Evolutionary conservation across 2,888 invertebrate genomes (phyloP), one percentile per base, ranked within the genome.

Genomic region (Pteria penguin): DNA sequence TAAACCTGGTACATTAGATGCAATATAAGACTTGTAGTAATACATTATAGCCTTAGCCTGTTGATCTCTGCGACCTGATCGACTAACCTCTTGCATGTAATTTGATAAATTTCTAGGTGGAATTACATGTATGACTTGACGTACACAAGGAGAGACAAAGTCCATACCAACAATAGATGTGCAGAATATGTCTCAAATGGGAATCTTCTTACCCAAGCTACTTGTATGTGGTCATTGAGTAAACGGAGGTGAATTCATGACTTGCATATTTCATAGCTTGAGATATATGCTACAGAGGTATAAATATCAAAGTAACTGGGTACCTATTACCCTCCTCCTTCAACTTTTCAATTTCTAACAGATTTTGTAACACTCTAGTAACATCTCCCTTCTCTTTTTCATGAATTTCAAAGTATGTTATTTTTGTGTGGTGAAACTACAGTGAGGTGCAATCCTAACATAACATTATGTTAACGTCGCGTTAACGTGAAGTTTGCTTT

Each of bases 151-250:
- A 8, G 82, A 77, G 69, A 80, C 74, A 32, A 82, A 36, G 2
- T 76, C 82, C 80, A 79, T 82, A 4, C 82, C 80, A 2, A 80
- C 55, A 3, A 80, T 75, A 61, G 76, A 80, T 36, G 80, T 82
- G 26, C 69, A 76, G 45, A 78, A 55, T 27, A 75, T 75, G 29
- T 3, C 61, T 24, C 27, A 61, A 27, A 14, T 29, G n/a, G n/a
- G 61, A n/a, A 61, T 61, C 29, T 14, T 61, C 1, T 11, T 27
- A 2, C 29, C 29, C 29, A 11, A 61, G n/a, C 29, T 61, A n/a
- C 5, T 61, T 29, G 5, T 27, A 29, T 61, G n/a, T 24, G n/a
- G 27, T 61, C 29, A 8, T 29, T 61, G 24, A 61, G 27, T 29
- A 29, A 27, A 29, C n/a, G 24, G 26, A 4, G 8, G 26, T 29